Evolutionary conservation across 2,888 invertebrate genomes (phyloP).

Genomic region (Lasioglossum morio): DNA sequence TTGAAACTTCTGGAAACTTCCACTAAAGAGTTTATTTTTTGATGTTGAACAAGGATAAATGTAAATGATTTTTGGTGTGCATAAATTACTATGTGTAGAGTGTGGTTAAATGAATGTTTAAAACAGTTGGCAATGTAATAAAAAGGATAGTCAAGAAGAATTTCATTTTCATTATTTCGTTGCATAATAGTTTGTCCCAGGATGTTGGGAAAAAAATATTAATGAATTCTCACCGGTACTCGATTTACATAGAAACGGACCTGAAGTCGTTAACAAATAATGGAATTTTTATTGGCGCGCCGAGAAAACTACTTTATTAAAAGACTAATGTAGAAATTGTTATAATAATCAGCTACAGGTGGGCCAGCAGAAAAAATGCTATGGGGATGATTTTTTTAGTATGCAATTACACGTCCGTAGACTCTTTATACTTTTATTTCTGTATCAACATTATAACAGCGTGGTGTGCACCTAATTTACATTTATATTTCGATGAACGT

Average conservation of each 20-base stretch:
- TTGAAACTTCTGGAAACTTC: not conserved
- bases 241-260: not conserved
- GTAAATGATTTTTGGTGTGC: no score
- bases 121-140: not conserved
- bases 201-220: not conserved
- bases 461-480: not conserved
- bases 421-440: not conserved
- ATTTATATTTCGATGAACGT: not conserved
- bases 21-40: not conserved
- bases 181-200: not conserved
- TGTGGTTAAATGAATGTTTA: no score
- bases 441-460: not conserved
- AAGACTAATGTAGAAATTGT: no score
- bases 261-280: not conserved
- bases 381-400: not conserved
- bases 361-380: not conserved
- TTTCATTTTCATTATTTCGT: not conserved
- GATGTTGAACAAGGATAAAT: no score
- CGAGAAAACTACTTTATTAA: not conserved
- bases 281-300: not conserved
- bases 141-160: not conserved
- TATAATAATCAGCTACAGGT: not conserved
- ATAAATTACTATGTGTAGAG: no score
- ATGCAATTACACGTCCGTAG: not conserved
- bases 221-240: not conserved